Percentiles rank a stretch among this genome's conserved stretches.
Evolutionary conservation across 2,888 invertebrate genomes (phyloP).

Genomic region (Chrysotoxum bicinctum): DNA sequence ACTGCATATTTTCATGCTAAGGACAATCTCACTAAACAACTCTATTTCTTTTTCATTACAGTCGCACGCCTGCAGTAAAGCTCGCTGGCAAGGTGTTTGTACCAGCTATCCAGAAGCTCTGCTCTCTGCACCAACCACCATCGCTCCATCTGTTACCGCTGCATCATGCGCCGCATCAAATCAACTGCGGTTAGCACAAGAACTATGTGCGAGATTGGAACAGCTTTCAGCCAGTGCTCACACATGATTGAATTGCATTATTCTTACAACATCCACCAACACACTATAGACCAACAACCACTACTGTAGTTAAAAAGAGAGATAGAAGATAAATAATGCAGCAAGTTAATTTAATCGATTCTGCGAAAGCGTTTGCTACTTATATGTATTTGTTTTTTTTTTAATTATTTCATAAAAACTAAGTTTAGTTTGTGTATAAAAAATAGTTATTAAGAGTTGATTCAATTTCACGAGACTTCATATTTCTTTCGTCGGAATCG

Average conservation of each 20-base stretch:
- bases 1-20: not conserved
- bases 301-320: conserved; percentile 32
- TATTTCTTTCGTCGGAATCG: conserved; percentile 8
- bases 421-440: conserved; percentile 52
- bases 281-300: conserved; percentile 31
- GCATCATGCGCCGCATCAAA: conserved; percentile 78
- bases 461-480: conserved; percentile 37
- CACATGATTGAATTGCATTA: conserved; percentile 80
- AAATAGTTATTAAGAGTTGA: conserved; percentile 50
- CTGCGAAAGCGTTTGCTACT: conserved; percentile 58
- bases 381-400: conserved; percentile 37
- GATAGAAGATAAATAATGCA: conserved; percentile 22
- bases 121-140: conserved; percentile 70
- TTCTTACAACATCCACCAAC: conserved; percentile 32
- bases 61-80: conserved; percentile 88
- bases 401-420: conserved; percentile 24
- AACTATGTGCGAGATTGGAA: conserved; percentile 83
- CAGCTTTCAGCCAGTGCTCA: conserved; percentile 82
- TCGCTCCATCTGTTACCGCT: conserved; percentile 74
- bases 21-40: conserved; percentile 1
- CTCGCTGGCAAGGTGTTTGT: conserved; percentile 88
- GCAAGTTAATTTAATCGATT: conserved; percentile 12
- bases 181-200: conserved; percentile 82
- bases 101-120: conserved; percentile 81
- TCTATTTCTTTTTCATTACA: conserved; percentile 79